phyloP scores from a whole-genome alignment of 1,140 invertebrate species.

The Thalassaphorura encarpata region DNA sequence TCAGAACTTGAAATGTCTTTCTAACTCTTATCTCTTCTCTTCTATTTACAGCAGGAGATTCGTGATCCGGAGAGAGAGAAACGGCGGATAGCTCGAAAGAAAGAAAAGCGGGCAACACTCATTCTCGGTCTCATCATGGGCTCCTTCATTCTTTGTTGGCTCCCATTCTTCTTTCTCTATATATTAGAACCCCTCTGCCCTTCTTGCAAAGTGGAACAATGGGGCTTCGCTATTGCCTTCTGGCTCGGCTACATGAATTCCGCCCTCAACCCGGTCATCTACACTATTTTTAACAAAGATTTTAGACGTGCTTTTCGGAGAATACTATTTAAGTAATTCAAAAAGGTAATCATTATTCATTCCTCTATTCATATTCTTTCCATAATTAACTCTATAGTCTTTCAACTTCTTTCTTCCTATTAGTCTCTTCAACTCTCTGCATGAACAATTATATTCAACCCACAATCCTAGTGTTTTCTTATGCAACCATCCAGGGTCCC shows the following conservation, averaged over 20 bases:
- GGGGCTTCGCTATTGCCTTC: conserved; percentile 89
- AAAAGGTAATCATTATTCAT: no score
- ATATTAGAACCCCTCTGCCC: conserved; percentile 72
- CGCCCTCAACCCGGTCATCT: conserved; percentile 85
- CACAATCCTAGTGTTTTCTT: no score
- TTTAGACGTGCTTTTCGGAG: conserved; percentile 90
- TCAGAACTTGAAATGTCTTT: background rate
- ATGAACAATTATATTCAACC: no score
- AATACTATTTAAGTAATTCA: conserved; percentile 81
- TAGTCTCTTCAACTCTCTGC: no score
- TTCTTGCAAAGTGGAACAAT: conserved; percentile 66
- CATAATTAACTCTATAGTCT: no score
- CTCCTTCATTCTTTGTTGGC: conserved; percentile 96
- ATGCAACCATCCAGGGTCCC: no score
- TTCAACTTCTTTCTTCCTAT: no score
- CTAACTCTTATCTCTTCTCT: background rate
- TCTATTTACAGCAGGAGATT: conserved; percentile 51
- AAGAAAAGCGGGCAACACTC: conserved; percentile 92
- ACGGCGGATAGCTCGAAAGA: conserved; percentile 82
- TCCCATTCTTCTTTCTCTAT: conserved; percentile 95
- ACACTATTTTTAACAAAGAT: conserved; percentile 98
- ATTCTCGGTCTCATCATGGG: conserved; percentile 98
- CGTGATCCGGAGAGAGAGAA: conserved; percentile 87
- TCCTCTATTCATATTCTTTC: no score
- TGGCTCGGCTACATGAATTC: conserved; percentile 99